Percentiles rank a stretch among this genome's conserved stretches.
phyloP scores from a whole-genome alignment of 2,888 invertebrate species.

The Himalopsyche tibetana region DNA sequence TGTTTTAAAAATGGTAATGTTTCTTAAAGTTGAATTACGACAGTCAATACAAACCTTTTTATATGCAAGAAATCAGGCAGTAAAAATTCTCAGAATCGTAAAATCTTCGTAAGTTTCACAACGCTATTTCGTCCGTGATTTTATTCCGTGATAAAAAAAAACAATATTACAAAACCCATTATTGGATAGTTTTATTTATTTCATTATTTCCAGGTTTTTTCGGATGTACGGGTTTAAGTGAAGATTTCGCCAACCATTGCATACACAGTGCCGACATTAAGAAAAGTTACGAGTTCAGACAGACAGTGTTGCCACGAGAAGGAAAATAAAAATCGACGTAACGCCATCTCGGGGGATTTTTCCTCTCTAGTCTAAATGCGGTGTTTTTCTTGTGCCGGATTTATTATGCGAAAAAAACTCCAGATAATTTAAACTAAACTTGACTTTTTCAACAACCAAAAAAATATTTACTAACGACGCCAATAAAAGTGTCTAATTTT shows the following conservation, averaged over 20 bases:
- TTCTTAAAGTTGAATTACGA: too few species aligned
- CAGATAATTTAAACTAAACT: slow-evolving; percentile 27
- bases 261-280: slow-evolving; percentile 16
- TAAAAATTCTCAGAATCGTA: too few species aligned
- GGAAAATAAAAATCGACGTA: slow-evolving; percentile 39
- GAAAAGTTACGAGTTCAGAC: slow-evolving; percentile 27
- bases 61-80: too few species aligned
- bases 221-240: background rate
- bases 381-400: slow-evolving; percentile 30
- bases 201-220: slow-evolving; percentile 37
- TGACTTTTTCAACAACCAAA: slow-evolving; percentile 1
- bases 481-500: background rate
- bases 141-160: too few species aligned
- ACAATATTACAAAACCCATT: background rate
- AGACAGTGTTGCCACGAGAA: slow-evolving; percentile 21
- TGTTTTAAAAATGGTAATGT: too few species aligned
- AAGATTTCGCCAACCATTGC: slow-evolving; percentile 3
- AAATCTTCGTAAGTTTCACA: too few species aligned
- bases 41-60: too few species aligned
- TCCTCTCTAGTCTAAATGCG: background rate
- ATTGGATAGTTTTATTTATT: slow-evolving; percentile 11
- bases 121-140: too few species aligned
- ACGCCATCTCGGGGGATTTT: slow-evolving; percentile 16
- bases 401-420: slow-evolving; percentile 27
- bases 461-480: slow-evolving; percentile 4